Percentiles rank a stretch among this genome's conserved stretches.
Conservation (phyloP, 1,140 invertebrate species). For the Pogonognathellus flavescens region DNA sequence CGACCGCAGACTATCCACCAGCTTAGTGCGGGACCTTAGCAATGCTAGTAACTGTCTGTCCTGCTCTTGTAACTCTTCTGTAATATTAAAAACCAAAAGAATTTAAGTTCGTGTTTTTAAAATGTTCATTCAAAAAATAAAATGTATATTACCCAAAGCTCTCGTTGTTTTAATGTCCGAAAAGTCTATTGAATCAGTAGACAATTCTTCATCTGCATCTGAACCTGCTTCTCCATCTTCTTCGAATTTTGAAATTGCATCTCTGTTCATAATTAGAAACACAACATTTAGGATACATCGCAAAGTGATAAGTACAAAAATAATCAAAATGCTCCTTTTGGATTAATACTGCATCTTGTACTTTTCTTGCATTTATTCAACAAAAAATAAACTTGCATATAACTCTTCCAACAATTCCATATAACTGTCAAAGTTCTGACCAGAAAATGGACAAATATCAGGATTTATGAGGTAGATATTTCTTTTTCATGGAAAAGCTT, state of each 20-base stretch:
- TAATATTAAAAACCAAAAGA: conserved; percentile 35
- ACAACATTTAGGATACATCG: background rate
- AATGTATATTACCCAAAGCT: conserved; percentile 56
- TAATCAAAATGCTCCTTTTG: no score
- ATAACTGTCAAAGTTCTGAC: no score
- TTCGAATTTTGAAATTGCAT: conserved; percentile 59
- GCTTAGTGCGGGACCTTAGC: conserved; percentile 53
- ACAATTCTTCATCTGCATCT: conserved; percentile 62
- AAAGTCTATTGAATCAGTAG: conserved; percentile 58
- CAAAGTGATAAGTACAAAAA: no score
- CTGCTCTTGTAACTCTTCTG: conserved; percentile 65
- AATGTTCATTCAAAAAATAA: background rate
- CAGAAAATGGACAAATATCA: no score
- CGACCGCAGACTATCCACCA: conserved; percentile 60
- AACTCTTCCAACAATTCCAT: no score
- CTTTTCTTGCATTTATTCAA: background rate
- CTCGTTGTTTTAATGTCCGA: conserved; percentile 57
- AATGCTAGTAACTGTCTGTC: conserved; percentile 62
- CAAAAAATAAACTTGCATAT: background rate
- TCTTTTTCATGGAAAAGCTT: no score
- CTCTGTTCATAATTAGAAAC: conserved; percentile 32
- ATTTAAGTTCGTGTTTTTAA: conserved; percentile 7
- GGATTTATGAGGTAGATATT: no score
- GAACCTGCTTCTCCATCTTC: conserved; percentile 60
- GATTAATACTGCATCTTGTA: background rate